Evolutionary conservation across 2,113 vertebrate species (phyloP).

Genomic region (Argyrosomus japonicus): DNA sequence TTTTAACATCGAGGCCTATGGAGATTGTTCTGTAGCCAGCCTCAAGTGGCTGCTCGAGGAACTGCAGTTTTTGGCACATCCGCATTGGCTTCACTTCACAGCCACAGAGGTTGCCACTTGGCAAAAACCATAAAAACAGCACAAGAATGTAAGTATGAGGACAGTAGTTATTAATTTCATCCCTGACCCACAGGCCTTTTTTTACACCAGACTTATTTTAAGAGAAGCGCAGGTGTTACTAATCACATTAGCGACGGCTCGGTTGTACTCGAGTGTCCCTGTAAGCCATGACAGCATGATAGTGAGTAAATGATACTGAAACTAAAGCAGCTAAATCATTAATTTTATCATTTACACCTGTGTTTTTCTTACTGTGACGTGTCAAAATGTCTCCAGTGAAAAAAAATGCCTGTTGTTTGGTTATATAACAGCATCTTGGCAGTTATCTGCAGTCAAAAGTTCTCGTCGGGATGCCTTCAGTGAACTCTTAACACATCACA

Average conservation of each 20-base stretch:
- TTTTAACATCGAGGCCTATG: no score
- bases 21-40: no score
- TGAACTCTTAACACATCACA: conserved; percentile 7
- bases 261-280: not conserved
- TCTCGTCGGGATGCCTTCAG: not conserved
- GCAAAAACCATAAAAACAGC: not conserved
- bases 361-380: no score
- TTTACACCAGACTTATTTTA: not conserved
- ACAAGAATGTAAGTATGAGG: not conserved
- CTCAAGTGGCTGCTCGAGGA: no score
- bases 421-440: not conserved
- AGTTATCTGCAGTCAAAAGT: not conserved
- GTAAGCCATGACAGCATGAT: not conserved
- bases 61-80: no score
- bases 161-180: not conserved
- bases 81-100: no score
- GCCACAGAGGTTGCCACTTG: no score
- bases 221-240: not conserved
- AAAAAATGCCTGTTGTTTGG: not conserved
- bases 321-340: not conserved
- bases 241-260: not conserved
- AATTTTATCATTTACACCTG: not conserved
- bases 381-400: not conserved
- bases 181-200: no score
- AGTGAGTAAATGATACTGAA: not conserved